Conservation (phyloP, 2,797 vertebrate species). For the Megaceryle alcyon region DNA sequence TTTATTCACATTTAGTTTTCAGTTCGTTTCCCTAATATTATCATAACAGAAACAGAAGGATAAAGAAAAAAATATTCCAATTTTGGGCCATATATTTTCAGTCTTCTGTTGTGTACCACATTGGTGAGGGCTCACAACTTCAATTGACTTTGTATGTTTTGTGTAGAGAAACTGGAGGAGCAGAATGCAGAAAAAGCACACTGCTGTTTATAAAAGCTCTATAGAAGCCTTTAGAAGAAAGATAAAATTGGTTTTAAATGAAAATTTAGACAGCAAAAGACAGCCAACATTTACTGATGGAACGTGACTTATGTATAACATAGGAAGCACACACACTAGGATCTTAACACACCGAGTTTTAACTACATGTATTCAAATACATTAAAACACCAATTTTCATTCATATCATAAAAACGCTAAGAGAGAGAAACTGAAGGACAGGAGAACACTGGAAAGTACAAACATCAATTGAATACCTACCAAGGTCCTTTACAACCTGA, state of each 20-base stretch:
- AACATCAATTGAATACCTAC: neutral
- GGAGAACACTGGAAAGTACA: neutral
- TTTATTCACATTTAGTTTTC: neutral
- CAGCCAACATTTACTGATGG: neutral
- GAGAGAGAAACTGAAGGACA: neutral
- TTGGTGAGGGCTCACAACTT: neutral
- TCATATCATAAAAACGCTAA: neutral
- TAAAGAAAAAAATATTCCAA: fast-evolving
- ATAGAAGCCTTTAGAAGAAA: neutral
- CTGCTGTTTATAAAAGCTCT: neutral
- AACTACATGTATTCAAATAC: neutral
- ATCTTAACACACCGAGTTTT: neutral
- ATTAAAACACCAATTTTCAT: neutral
- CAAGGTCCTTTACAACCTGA: neutral
- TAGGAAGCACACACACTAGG: neutral
- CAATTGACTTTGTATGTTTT: neutral
- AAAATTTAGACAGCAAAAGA: neutral
- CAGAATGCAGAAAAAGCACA: neutral
- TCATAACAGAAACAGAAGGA: neutral
- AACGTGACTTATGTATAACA: neutral
- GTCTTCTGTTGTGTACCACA: neutral
- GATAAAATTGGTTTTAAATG: neutral
- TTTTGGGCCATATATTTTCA: neutral
- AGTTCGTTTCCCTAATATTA: neutral
- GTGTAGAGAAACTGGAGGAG: neutral